phyloP scores from a whole-genome alignment of 2,888 invertebrate genomes.

The Himalopsyche tibetana region DNA sequence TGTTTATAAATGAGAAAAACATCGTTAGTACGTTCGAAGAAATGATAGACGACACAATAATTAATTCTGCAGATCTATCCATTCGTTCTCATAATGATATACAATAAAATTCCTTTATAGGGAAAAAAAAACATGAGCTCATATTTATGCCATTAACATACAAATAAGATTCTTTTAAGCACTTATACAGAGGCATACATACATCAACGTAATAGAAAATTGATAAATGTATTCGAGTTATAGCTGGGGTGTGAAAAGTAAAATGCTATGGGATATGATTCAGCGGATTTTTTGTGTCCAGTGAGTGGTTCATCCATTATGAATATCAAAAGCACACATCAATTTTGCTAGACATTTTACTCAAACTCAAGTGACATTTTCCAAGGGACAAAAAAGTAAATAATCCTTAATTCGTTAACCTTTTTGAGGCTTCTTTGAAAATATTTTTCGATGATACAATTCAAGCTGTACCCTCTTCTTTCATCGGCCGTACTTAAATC shows the following conservation, averaged over 20 bases:
- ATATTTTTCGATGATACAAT: no score
- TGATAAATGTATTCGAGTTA: constrained; percentile 2
- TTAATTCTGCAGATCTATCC: no score
- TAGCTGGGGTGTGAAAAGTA: not conserved
- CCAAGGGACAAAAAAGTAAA: not conserved
- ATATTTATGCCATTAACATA: not conserved
- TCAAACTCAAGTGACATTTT: not conserved
- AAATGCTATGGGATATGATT: not conserved
- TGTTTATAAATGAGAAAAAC: no score
- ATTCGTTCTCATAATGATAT: not conserved
- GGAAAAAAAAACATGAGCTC: not conserved
- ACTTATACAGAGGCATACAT: not conserved
- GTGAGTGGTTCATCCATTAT: constrained; percentile 12
- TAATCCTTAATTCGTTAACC: constrained; percentile 12
- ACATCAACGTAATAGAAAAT: not conserved
- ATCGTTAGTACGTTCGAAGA: no score
- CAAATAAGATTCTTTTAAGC: not conserved
- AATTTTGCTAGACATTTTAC: constrained; percentile 17
- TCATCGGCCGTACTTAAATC: no score
- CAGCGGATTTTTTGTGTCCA: constrained; percentile 9
- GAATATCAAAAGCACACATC: constrained; percentile 6
- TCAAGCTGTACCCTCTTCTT: no score
- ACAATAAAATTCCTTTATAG: not conserved
- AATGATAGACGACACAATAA: no score
- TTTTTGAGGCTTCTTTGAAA: not conserved